These are phyloP conservation scores for Odontophorus gujanensis DNA, from an alignment of 2,113 vertebrate genomes.

Conservation along the genomic window DNA sequence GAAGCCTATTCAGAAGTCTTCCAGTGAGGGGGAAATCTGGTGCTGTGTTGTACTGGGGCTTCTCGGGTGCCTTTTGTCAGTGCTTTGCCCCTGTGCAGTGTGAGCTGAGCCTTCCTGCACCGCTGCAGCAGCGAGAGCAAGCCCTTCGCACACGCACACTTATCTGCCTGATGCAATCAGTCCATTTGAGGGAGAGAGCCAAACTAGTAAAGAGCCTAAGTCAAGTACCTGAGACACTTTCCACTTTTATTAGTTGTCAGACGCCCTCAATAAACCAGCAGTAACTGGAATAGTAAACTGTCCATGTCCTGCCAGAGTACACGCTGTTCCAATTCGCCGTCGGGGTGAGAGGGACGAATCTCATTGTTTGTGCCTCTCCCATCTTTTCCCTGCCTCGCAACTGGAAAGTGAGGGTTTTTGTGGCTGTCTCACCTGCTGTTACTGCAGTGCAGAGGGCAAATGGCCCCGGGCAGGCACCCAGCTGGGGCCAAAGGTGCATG, in stretches of 20 bases:
- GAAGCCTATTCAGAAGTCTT: background rate
- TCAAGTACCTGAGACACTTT: background rate
- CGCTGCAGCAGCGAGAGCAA: background rate
- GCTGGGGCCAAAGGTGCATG: background rate
- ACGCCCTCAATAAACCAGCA: conserved; percentile 17
- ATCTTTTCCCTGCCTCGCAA: background rate
- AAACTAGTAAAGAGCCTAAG: background rate
- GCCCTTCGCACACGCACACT: accelerated
- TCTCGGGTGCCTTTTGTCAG: background rate
- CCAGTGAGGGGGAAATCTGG: background rate
- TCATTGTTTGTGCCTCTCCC: background rate
- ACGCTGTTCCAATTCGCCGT: background rate
- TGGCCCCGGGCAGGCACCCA: background rate
- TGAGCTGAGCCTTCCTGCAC: background rate
- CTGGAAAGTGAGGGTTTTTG: background rate
- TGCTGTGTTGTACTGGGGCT: background rate
- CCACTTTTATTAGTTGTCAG: conserved; percentile 42
- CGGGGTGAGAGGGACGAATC: background rate
- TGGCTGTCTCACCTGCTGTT: background rate
- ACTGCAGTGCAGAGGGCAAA: accelerated
- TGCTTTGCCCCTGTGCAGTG: too few relatives aligned
- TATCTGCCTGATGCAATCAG: background rate
- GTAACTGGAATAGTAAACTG: conserved; percentile 9
- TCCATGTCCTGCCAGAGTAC: background rate
- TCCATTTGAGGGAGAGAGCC: background rate